Evolutionary conservation across 2,797 vertebrate species (phyloP), one percentile per base, ranked within the genome.

Genomic region (Sebastes kiyomatsui): DNA sequence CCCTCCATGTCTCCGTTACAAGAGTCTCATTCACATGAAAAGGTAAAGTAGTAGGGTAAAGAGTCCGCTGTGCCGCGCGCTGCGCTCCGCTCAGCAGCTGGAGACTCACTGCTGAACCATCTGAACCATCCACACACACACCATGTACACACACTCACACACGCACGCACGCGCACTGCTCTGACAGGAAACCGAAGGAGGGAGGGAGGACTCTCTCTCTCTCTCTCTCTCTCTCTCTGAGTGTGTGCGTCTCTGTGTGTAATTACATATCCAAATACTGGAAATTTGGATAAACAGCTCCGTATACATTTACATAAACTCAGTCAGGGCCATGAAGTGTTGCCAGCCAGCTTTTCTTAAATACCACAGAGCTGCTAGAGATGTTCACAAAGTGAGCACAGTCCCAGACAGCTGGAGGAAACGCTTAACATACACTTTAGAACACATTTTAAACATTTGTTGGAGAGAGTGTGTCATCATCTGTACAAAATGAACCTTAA

Each of bases 181-280:
- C 65, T 86, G 85, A 88, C 91, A 93, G 92, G 93, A 94, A 94
- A 88, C 88, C 32, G 75, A 77, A 78, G 83, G 81, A 84, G 77
- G 68, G 79, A 66, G 80, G 65, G 70, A 32, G 58, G 14, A 7
- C 59, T 81, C 55, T 55, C 58, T 67, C 35, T 70, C 59, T 61
- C 58, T 77, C 62, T 72, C 64, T 76, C 54, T 83, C 54, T 54
- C 56, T 67, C 16, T 61, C 35, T 70, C 38, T 38, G 61, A 23
- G 32, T 11, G 35, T 20, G 64, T 66, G 62, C 0, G 62, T 22
- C 11, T 2, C 56, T 6, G 25, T 7, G 52, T 58, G 27, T 67
- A 61, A 62, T 75, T 77, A 71, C 78, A 28, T 67, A 54, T 70
- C 66, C 58, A 88, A 89, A 84, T 81, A 77, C 46, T 86, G 75